phyloP scores from a whole-genome alignment of 2,113 vertebrate genomes.

The Anarhynchus alexandrinus region DNA sequence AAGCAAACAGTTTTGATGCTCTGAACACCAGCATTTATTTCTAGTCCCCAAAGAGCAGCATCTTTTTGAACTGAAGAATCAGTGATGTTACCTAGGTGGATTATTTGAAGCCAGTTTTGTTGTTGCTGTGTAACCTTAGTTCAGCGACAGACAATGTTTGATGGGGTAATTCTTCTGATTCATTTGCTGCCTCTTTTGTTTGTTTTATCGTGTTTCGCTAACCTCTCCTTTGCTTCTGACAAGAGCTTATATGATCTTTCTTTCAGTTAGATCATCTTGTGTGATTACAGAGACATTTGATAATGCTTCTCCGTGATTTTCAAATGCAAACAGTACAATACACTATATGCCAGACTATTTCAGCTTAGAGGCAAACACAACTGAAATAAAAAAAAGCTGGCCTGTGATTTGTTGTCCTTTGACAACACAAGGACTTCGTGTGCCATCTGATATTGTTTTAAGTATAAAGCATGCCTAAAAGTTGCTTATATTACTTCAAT shows the following conservation, averaged over 20 bases:
- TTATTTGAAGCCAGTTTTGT: constrained; percentile 53
- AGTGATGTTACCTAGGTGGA: constrained; percentile 1
- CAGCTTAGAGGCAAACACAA: constrained; percentile 11
- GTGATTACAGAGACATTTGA: constrained; percentile 1
- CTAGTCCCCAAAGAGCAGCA: constrained; percentile 26
- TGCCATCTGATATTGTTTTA: background rate
- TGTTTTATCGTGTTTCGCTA: background rate
- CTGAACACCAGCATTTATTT: constrained; percentile 25
- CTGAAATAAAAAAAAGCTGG: background rate
- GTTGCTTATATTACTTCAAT: constrained; percentile 63
- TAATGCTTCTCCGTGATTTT: constrained; percentile 2
- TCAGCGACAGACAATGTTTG: background rate
- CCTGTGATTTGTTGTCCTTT: constrained; percentile 21
- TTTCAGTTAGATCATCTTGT: background rate
- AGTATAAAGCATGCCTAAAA: constrained; percentile 28
- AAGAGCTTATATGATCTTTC: background rate
- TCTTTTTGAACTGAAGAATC: constrained; percentile 44
- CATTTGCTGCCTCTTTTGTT: background rate
- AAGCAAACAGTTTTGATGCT: constrained; percentile 40
- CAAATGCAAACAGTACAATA: background rate
- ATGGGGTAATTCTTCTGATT: constrained; percentile 14
- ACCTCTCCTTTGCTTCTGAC: background rate
- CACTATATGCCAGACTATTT: background rate
- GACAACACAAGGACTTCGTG: constrained; percentile 33
- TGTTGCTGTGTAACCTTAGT: constrained; percentile 22